Evolutionary conservation across 2,797 vertebrate species (phyloP).

Genomic region (Ceryle rudis): DNA sequence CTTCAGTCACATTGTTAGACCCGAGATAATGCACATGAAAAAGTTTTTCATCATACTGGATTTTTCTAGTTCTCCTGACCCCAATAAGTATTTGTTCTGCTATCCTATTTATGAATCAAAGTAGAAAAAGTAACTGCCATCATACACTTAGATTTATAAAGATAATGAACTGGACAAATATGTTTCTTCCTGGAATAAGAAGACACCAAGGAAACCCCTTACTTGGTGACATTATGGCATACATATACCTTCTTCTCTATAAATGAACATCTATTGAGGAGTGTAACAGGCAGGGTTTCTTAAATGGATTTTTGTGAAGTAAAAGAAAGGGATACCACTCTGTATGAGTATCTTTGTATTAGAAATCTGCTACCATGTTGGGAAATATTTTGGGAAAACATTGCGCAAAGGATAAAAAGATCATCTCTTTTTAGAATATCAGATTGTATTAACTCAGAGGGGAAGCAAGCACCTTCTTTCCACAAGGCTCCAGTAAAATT

Average conservation of each 20-base stretch:
- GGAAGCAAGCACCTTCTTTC: background rate
- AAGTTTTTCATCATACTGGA: background rate
- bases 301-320: background rate
- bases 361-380: background rate
- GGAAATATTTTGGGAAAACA: background rate
- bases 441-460: background rate
- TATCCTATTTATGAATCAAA: background rate
- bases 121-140: background rate
- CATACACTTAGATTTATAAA: background rate
- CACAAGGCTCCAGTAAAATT: background rate
- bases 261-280: background rate
- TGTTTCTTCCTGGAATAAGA: background rate
- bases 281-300: background rate
- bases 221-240: background rate
- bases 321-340: background rate
- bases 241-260: background rate
- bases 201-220: background rate
- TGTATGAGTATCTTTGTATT: background rate
- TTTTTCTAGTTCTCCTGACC: background rate
- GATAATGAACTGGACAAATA: background rate
- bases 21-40: background rate
- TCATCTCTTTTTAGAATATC: background rate
- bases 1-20: rapidly evolving
- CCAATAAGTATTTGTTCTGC: background rate
- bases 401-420: background rate